Evolutionary conservation across 92 coral and sea anemone species (phyloP).

Genomic region (Palythoa grandis): DNA sequence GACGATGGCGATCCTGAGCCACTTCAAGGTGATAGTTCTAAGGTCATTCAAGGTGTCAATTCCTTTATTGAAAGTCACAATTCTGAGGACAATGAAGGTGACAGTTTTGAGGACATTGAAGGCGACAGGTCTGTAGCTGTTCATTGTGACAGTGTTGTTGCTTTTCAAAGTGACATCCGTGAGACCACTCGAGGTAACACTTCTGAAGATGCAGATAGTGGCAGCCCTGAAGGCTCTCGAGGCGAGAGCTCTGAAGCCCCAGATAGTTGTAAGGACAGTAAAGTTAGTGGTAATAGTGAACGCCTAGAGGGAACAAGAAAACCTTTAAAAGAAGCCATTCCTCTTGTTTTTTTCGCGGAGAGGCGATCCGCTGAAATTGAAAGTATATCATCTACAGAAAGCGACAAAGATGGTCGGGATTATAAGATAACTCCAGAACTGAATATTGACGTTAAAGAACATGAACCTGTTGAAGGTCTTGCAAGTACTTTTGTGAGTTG

Average conservation of each 20-base stretch:
- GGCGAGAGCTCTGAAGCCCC: too few relatives aligned
- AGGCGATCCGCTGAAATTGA: background rate
- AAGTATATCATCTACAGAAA: background rate
- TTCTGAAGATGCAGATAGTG: too few relatives aligned
- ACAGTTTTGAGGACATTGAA: background rate
- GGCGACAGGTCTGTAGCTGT: background rate
- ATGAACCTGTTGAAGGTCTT: background rate
- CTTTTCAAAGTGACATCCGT: background rate
- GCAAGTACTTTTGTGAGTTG: conserved; percentile 15
- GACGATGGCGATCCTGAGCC: background rate
- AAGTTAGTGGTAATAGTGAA: background rate
- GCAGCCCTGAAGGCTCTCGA: too few relatives aligned
- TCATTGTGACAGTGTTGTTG: background rate
- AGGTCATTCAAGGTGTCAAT: background rate
- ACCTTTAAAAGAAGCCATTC: background rate
- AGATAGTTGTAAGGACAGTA: background rate
- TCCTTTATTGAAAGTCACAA: background rate
- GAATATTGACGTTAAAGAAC: background rate
- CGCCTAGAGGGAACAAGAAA: background rate
- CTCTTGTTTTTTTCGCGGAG: background rate
- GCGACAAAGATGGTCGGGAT: background rate
- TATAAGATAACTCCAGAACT: background rate
- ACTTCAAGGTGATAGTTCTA: background rate
- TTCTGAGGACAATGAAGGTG: background rate
- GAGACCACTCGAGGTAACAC: background rate